Conservation (phyloP, 2,888 invertebrate genomes). For the Holacanthella duospinosa region DNA sequence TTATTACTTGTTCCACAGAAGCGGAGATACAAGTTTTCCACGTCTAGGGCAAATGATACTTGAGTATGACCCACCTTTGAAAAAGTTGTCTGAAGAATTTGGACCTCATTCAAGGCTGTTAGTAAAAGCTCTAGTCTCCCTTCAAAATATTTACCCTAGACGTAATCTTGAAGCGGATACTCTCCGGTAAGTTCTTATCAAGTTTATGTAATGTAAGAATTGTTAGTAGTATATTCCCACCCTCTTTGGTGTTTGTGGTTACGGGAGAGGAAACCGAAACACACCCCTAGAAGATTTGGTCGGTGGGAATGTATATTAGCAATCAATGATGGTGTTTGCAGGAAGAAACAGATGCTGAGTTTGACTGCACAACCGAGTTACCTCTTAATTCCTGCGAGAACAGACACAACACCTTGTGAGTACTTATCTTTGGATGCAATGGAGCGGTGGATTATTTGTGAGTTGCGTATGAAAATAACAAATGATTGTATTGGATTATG, state of each 20-base stretch:
- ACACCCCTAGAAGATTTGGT: neutral
- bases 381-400: slow-evolving; percentile 83
- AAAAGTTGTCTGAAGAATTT: slow-evolving; percentile 93
- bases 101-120: slow-evolving; percentile 82
- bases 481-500: too few species aligned
- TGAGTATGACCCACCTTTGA: slow-evolving; percentile 91
- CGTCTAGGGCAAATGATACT: slow-evolving; percentile 93
- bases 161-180: slow-evolving; percentile 53
- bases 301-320: neutral
- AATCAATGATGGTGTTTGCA: slow-evolving; percentile 22
- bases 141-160: slow-evolving; percentile 75
- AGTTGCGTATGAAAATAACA: slow-evolving; percentile 39
- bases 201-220: neutral
- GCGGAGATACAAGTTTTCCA: slow-evolving; percentile 78
- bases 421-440: slow-evolving; percentile 87
- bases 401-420: slow-evolving; percentile 95
- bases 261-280: too few species aligned
- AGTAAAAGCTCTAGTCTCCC: slow-evolving; percentile 72
- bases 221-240: too few species aligned
- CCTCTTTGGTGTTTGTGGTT: too few species aligned
- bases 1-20: neutral
- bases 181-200: slow-evolving; percentile 20
- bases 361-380: slow-evolving; percentile 89
- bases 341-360: slow-evolving; percentile 80
- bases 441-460: slow-evolving; percentile 91